phyloP scores from a whole-genome alignment of 1,140 invertebrate genomes.

The Mercenaria mercenaria region DNA sequence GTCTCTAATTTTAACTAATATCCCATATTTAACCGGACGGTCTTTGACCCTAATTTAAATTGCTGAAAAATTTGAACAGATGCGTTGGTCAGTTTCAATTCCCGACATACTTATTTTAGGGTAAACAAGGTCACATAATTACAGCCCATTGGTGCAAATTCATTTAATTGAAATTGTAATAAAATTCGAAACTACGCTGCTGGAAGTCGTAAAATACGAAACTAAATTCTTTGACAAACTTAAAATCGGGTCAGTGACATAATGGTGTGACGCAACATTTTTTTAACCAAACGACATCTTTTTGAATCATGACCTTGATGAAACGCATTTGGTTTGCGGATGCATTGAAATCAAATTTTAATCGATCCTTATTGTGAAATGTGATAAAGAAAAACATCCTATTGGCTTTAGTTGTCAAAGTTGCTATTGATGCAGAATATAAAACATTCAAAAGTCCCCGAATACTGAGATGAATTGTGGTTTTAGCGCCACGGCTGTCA shows the following conservation, averaged over 20 bases:
- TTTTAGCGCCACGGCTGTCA: neutral
- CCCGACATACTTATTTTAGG: constrained; percentile 20
- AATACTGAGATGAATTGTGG: neutral
- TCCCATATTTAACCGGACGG: constrained; percentile 4
- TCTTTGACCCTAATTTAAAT: constrained; percentile 13
- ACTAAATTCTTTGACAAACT: neutral
- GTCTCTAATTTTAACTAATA: neutral
- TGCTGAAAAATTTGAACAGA: constrained; percentile 13
- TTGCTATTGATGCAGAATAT: neutral
- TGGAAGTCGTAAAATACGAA: neutral
- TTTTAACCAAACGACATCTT: neutral
- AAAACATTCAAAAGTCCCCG: neutral
- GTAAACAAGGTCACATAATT: constrained; percentile 35
- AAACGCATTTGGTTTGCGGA: neutral
- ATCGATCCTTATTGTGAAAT: neutral
- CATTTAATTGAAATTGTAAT: neutral
- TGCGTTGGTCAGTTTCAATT: neutral
- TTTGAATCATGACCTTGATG: neutral
- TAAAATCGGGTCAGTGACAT: neutral
- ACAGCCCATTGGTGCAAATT: neutral
- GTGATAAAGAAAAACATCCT: constrained; percentile 15
- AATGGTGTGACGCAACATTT: neutral
- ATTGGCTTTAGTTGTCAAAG: neutral
- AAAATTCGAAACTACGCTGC: neutral
- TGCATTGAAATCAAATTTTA: neutral